phyloP scores from a whole-genome alignment of 2,797 vertebrate species.

The Pangasius djambal region DNA sequence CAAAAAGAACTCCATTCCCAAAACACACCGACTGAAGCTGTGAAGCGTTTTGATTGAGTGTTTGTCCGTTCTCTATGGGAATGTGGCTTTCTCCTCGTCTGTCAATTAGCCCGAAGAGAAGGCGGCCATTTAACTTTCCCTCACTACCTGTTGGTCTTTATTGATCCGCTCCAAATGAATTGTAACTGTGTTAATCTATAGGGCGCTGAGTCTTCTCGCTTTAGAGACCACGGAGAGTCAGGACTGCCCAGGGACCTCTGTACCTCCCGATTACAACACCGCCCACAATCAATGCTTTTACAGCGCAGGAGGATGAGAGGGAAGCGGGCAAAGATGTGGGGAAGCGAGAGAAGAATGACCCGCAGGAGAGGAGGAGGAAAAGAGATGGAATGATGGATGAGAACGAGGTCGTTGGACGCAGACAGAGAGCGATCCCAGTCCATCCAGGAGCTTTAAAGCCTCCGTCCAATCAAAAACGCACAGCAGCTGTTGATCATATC shows the following conservation, averaged over 20 bases:
- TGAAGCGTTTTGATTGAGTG: background rate
- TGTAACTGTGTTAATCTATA: constrained; percentile 53
- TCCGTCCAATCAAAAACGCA: constrained; percentile 42
- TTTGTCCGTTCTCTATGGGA: constrained; percentile 20
- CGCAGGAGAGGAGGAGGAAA: background rate
- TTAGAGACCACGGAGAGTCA: constrained; percentile 51
- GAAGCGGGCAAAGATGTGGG: background rate
- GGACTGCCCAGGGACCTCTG: constrained; percentile 35
- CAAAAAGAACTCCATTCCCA: background rate
- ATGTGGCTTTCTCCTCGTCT: constrained; percentile 15
- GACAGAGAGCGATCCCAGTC: constrained; percentile 16
- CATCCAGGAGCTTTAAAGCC: constrained; percentile 1
- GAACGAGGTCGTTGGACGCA: background rate
- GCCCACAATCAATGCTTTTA: constrained; percentile 55
- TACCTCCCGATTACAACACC: constrained; percentile 40
- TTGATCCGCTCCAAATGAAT: constrained; percentile 59
- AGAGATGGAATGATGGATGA: constrained; percentile 30
- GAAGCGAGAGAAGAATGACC: constrained; percentile 1
- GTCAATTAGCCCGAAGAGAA: constrained; percentile 40
- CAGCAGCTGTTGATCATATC: constrained; percentile 68
- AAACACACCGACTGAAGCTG: background rate
- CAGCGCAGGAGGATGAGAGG: constrained; percentile 4
- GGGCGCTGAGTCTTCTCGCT: constrained; percentile 29
- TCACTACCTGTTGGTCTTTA: constrained; percentile 56
- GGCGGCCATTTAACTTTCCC: constrained; percentile 44